phyloP scores from a whole-genome alignment of 2,113 vertebrate genomes.

The Tyto alba region DNA sequence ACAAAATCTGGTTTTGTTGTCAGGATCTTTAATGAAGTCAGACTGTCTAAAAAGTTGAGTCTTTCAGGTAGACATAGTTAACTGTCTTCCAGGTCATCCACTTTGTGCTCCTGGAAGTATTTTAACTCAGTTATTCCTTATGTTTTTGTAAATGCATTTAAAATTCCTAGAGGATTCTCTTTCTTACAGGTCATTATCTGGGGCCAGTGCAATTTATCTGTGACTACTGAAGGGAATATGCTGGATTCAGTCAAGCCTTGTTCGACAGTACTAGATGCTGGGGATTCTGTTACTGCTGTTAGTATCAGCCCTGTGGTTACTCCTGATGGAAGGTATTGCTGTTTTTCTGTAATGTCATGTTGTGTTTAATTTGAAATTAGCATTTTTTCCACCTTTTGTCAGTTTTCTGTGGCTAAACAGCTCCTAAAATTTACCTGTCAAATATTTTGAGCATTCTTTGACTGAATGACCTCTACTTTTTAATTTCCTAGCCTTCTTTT shows the following conservation, averaged over 20 bases:
- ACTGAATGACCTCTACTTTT: background rate
- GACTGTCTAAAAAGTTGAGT: background rate
- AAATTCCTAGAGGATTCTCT: background rate
- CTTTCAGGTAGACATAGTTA: background rate
- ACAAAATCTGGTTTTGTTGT: background rate
- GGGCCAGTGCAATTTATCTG: constrained; percentile 74
- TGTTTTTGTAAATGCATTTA: background rate
- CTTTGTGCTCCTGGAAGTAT: background rate
- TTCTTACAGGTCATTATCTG: constrained; percentile 86
- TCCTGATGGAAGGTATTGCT: constrained; percentile 76
- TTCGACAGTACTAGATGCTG: constrained; percentile 86
- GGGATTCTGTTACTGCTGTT: constrained; percentile 88
- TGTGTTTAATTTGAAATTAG: background rate
- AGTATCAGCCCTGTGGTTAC: constrained; percentile 75
- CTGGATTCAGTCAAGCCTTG: constrained; percentile 71
- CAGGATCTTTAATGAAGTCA: background rate
- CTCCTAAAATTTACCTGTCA: background rate
- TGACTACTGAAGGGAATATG: constrained; percentile 22
- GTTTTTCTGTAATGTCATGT: background rate
- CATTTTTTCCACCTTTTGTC: background rate
- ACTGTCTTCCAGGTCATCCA: background rate
- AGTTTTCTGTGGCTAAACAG: background rate
- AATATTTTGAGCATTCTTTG: background rate
- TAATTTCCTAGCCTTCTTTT: background rate
- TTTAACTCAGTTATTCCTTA: background rate